Evolutionary conservation across 1,140 invertebrate species (phyloP), one percentile per base, ranked within the genome.

Genomic region (Triops cancriformis): DNA sequence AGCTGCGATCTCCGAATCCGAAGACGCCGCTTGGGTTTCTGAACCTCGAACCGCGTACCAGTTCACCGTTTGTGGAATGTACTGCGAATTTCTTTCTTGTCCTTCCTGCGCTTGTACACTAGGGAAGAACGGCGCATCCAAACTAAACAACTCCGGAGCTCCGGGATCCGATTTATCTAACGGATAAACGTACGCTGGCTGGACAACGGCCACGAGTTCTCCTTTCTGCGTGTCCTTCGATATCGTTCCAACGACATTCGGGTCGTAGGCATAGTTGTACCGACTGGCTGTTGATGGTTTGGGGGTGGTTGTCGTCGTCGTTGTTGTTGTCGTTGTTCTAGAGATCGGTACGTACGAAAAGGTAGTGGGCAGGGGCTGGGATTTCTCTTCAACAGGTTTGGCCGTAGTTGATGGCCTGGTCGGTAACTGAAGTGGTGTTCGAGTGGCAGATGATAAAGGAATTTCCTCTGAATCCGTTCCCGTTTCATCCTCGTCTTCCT

Each of bases 71-170:
- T 64, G 51, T 18, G 51, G 51, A 64, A 0, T 64, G 23, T 18
- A 14, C n/a, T 64, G 51, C 18, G 51, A 23, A 64, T 64, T 64
- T 64, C 51, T 64, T 64, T 64, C 18, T 11, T 18, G 51, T 18
- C 18, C 51, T 5, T 64, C 51, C 5, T 64, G 14, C 6, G 51
- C 51, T 64, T 64, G 18, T 3, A 78, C 77, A 1, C 64, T 73
- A 18, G 77, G 77, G n/a, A 78, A 28, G 41, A 78, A 78, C 9
- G 77, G 77, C 6, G 77, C 77, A 73, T 78, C 77, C 26, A 78
- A 51, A 26, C 74, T 73, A 14, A 78, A 26, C 27, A 78, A 45
- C 51, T 45, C 42, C 26, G 77, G 77, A 23, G n/a, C 28, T 23
- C 73, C 72, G 7, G 51, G 4, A 64, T 64, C 14, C 0, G 77